These are phyloP conservation scores for Pygocentrus nattereri DNA, from an alignment of 2,797 vertebrate species.

Conservation along the genomic window DNA sequence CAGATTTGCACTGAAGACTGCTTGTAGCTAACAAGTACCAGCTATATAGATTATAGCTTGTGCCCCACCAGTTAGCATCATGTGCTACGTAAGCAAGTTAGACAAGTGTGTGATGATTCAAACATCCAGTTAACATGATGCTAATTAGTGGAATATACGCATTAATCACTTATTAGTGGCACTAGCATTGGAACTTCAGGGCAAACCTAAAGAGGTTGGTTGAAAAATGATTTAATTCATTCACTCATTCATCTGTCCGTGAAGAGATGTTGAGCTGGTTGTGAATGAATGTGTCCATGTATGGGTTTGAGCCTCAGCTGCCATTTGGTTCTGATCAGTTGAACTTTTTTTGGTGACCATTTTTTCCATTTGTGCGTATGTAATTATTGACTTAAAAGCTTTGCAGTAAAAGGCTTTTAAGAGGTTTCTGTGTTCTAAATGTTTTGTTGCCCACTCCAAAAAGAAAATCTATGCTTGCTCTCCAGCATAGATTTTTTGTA, in stretches of 20 bases:
- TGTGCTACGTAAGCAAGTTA: not conserved
- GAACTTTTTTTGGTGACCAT: not conserved
- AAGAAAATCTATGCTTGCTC: not conserved
- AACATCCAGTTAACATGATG: not conserved
- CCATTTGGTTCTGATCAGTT: not conserved
- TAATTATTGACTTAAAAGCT: constrained; percentile 22
- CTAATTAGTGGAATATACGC: not conserved
- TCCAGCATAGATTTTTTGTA: constrained; percentile 5
- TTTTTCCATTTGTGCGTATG: not conserved
- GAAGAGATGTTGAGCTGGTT: not conserved
- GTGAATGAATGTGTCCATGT: not conserved
- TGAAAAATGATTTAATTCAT: not conserved
- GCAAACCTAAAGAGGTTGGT: not conserved
- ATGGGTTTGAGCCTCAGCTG: not conserved
- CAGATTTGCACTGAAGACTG: too few species aligned
- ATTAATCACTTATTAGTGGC: not conserved
- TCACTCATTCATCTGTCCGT: not conserved
- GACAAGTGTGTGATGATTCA: not conserved
- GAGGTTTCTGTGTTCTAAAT: constrained; percentile 7
- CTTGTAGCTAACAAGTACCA: too few species aligned
- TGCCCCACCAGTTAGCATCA: not conserved
- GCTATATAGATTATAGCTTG: not conserved
- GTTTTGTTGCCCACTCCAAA: not conserved
- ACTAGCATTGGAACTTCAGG: not conserved
- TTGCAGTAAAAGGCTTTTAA: constrained; percentile 12